A percentile compares a stretch with the other conserved stretches of the same genome.
These are phyloP conservation scores for Coleophora flavipennella DNA, from an alignment of 2,888 invertebrate genomes.

Conservation along the genomic window DNA sequence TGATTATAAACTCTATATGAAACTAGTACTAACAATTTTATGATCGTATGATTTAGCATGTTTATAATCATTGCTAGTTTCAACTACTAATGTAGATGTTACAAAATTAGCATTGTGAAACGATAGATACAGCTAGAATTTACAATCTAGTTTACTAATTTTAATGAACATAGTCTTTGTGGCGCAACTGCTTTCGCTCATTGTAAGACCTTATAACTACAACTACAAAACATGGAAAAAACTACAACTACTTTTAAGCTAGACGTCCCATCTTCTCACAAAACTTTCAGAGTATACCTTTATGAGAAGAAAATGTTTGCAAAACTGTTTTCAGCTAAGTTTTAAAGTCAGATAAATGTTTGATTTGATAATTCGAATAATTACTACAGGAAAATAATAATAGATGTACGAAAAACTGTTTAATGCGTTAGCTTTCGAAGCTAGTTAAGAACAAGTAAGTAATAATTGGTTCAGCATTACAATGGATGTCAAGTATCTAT, in stretches of 20 bases:
- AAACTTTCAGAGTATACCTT: conserved; percentile 68
- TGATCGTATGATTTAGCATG: conserved; percentile 42
- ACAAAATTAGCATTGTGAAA: conserved; percentile 48
- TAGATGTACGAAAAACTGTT: background rate
- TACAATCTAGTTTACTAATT: conserved; percentile 39
- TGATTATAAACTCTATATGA: conserved; percentile 29
- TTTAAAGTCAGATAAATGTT: conserved; percentile 32
- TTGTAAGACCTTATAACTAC: conserved; percentile 54
- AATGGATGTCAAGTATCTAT: conserved; percentile 3
- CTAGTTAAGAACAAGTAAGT: conserved; percentile 8
- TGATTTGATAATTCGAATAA: conserved; percentile 37
- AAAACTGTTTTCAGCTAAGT: conserved; percentile 66
- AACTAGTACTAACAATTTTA: conserved; percentile 29
- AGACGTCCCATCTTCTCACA: conserved; percentile 64
- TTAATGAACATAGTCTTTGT: conserved; percentile 34
- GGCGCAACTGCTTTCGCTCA: conserved; percentile 43
- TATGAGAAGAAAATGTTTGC: conserved; percentile 73
- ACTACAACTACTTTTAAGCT: conserved; percentile 64
- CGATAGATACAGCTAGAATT: conserved; percentile 39
- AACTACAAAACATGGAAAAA: conserved; percentile 50
- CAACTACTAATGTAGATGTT: conserved; percentile 40
- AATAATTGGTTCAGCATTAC: conserved; percentile 8
- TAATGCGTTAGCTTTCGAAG: conserved; percentile 12
- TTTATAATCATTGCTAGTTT: conserved; percentile 33
- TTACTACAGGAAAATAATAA: conserved; percentile 44